A percentile compares a stretch with the other conserved stretches of the same genome.
Conservation (phyloP, 2,113 vertebrate species). For the Coreoperca whiteheadi region DNA sequence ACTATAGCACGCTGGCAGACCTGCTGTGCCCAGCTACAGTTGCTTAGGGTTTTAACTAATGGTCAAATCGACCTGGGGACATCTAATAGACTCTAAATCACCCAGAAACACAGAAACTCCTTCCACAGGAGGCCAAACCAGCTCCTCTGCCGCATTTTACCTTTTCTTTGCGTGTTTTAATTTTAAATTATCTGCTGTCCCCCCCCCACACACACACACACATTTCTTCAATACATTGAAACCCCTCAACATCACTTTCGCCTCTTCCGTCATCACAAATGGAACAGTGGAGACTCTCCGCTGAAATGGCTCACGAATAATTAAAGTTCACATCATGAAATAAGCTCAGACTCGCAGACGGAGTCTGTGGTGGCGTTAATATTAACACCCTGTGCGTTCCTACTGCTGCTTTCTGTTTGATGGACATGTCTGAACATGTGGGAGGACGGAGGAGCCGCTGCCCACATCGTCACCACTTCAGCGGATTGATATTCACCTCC, state of each 20-base stretch:
- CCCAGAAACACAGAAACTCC: too few species aligned
- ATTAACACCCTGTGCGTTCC: background rate
- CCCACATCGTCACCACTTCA: constrained; percentile 31
- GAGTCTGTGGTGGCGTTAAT: constrained; percentile 3
- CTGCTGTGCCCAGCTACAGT: background rate
- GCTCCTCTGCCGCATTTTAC: background rate
- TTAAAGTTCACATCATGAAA: constrained; percentile 18
- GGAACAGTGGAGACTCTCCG: background rate
- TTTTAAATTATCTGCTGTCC: background rate
- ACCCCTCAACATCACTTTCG: constrained; percentile 24
- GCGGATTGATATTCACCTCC: constrained; percentile 59
- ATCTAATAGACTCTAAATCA: background rate
- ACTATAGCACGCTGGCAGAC: background rate
- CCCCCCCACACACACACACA: too few species aligned
- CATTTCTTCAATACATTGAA: constrained; percentile 1
- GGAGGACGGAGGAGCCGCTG: constrained; percentile 23
- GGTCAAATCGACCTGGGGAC: too few species aligned
- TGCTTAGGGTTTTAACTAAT: background rate
- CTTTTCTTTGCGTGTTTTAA: background rate
- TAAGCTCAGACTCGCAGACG: background rate
- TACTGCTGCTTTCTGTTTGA: constrained; percentile 8
- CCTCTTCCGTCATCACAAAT: constrained; percentile 16
- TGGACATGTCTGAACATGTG: constrained; percentile 46
- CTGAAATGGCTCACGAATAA: background rate
- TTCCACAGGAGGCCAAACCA: background rate